Percentiles rank a stretch among this genome's conserved stretches.
These are phyloP conservation scores for Montipora cactus DNA, from an alignment of 64 coral and sea anemone species.

Conservation along the genomic window DNA sequence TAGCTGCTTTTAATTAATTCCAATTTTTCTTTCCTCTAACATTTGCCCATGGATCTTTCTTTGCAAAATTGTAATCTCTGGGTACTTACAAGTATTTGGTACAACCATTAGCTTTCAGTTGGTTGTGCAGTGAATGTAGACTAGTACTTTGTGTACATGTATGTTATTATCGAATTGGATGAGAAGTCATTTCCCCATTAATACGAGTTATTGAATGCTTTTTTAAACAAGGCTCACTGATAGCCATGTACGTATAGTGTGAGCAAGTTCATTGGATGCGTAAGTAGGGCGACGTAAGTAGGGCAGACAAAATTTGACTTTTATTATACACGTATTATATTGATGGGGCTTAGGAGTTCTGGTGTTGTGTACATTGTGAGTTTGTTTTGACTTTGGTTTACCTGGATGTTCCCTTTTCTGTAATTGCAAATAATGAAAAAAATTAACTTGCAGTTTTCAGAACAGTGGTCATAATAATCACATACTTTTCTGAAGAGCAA, in stretches of 20 bases:
- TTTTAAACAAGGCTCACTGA: slow-evolving; percentile 76
- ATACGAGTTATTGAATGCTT: slow-evolving; percentile 74
- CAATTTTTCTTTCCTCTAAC: too few relatives aligned
- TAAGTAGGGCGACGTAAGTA: slow-evolving; percentile 99
- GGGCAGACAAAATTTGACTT: slow-evolving; percentile 55
- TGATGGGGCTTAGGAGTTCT: background rate
- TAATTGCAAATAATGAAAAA: too few relatives aligned
- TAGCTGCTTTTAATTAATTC: background rate
- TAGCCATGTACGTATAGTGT: slow-evolving; percentile 74
- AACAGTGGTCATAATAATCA: too few relatives aligned
- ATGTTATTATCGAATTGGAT: background rate
- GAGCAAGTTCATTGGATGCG: slow-evolving; percentile 96
- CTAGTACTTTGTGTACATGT: background rate
- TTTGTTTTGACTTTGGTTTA: background rate
- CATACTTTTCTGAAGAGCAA: too few relatives aligned
- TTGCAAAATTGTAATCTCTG: too few relatives aligned
- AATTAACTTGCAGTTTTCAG: too few relatives aligned
- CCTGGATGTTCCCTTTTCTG: background rate
- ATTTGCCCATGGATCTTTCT: too few relatives aligned
- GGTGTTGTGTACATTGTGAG: background rate
- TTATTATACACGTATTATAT: slow-evolving; percentile 2
- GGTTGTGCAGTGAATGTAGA: too few relatives aligned
- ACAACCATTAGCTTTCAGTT: background rate
- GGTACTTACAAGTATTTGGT: too few relatives aligned
- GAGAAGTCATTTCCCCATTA: slow-evolving; percentile 39